Conservation (phyloP, 2,797 vertebrate species). For the Mus caroli region DNA sequence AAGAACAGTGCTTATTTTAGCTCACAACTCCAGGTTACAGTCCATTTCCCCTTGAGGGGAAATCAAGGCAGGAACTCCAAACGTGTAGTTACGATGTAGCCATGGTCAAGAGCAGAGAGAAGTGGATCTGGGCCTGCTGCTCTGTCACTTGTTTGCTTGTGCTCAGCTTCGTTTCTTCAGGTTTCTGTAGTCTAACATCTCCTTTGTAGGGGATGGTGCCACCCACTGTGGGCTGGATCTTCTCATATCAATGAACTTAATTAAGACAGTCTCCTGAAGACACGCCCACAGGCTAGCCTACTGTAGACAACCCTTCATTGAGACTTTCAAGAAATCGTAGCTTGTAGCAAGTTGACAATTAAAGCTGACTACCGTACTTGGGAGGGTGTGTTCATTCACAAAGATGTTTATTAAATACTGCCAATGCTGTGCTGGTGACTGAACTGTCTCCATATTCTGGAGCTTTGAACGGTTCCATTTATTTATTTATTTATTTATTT, state of each 20-base stretch:
- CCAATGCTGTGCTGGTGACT: accelerated
- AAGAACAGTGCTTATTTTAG: not conserved
- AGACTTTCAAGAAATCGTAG: not conserved
- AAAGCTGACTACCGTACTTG: not conserved
- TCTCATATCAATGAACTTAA: not conserved
- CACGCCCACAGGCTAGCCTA: not conserved
- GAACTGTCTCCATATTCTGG: not conserved
- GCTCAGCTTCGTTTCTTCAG: not conserved
- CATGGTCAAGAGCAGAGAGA: not conserved
- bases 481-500: too few species aligned
- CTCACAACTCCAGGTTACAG: not conserved
- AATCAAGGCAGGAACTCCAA: not conserved
- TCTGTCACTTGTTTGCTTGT: not conserved
- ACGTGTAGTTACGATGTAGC: too few species aligned
- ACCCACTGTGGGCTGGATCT: not conserved
- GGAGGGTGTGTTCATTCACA: not conserved
- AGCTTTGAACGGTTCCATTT: not conserved
- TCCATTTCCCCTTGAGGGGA: not conserved
- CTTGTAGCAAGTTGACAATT: not conserved
- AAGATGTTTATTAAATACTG: not conserved
- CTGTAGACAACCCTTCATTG: not conserved
- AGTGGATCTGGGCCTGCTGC: accelerated
- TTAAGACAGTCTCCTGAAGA: not conserved
- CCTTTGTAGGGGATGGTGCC: not conserved
- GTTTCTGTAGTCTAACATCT: too few species aligned